Conservation (phyloP, 2,113 vertebrate genomes). For the Rhynchopsitta pachyrhyncha region DNA sequence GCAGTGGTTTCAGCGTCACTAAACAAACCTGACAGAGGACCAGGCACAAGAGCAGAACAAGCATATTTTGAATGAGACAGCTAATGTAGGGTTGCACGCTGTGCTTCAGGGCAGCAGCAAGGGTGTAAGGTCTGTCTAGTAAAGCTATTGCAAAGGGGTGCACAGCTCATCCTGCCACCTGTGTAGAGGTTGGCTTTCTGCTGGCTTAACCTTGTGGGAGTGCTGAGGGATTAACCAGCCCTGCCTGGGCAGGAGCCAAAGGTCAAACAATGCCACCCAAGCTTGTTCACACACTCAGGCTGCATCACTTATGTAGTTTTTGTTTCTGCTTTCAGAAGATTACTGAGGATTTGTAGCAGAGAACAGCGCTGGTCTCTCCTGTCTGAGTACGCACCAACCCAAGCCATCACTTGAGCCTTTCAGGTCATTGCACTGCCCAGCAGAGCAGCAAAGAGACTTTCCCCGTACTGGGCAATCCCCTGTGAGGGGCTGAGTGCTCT, state of each 20-base stretch:
- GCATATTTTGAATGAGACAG: neutral
- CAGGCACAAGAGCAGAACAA: neutral
- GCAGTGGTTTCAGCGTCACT: neutral
- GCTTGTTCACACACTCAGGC: neutral
- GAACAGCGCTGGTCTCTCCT: neutral
- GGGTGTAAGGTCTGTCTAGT: neutral
- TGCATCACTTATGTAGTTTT: slow-evolving; percentile 1
- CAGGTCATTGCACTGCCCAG: neutral
- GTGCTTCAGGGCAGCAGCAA: neutral
- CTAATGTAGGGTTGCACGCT: neutral
- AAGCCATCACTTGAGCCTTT: neutral
- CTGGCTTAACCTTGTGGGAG: neutral
- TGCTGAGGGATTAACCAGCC: neutral
- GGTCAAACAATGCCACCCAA: neutral
- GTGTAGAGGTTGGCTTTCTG: neutral
- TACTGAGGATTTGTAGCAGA: neutral
- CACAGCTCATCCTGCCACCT: neutral
- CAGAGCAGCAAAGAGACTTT: neutral
- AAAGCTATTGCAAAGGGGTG: neutral
- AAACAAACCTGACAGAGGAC: neutral
- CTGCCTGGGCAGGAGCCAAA: neutral
- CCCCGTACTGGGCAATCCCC: neutral
- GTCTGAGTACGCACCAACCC: rapidly evolving
- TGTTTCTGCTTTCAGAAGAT: slow-evolving; percentile 10
- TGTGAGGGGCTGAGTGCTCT: neutral